Evolutionary conservation across 2,888 invertebrate species (phyloP), one percentile per base, ranked within the genome.

Genomic region (Aporophyla lueneburgensis): DNA sequence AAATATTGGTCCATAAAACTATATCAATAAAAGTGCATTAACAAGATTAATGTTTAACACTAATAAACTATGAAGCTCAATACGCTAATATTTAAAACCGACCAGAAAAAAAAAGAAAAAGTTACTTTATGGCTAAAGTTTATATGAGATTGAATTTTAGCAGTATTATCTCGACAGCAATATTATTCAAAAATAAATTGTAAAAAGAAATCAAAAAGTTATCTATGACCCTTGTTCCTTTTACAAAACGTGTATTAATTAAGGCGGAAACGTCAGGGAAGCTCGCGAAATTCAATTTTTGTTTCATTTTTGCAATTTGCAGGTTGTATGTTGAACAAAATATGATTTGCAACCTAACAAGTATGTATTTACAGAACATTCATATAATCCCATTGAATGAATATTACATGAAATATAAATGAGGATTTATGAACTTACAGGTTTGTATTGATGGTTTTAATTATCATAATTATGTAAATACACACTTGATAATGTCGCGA

Each of bases 1-100:
- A 88, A 91, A 91, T 89, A 89, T 93, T 94, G 94, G 94, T 94
- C 94, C 93, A 89, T 92, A 91, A 92, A 91, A 91, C 89, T 92
- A 93, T 89, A 88, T 89, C 85, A 91, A 91, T 88, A 87, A 91
- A 89, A 75, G 92, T 91, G 93, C 92, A 90, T 85, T 89, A 90
- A 92, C 90, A 91, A 89, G 90, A 90, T 88, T 87, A 89, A 88
- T 88, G 86, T 84, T 84, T 87, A 88, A 89, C 85, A 87, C 87
- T 91, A 88, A 86, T 90, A 87, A 87, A 88, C 88, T 90, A 89
- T 87, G 81, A 92, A 92, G 92, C 90, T 90, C 89, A 88, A 89
- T 88, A 88, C 53, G 69, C 88, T 88, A 86, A 81, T 78, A 81
- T 76, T 79, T 84, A 74, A 81, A 80, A 79, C 67, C 82, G 82